Base-by-base conservation (phyloP, 2,113 vertebrate species). In the Callionymus lyra region DNA sequence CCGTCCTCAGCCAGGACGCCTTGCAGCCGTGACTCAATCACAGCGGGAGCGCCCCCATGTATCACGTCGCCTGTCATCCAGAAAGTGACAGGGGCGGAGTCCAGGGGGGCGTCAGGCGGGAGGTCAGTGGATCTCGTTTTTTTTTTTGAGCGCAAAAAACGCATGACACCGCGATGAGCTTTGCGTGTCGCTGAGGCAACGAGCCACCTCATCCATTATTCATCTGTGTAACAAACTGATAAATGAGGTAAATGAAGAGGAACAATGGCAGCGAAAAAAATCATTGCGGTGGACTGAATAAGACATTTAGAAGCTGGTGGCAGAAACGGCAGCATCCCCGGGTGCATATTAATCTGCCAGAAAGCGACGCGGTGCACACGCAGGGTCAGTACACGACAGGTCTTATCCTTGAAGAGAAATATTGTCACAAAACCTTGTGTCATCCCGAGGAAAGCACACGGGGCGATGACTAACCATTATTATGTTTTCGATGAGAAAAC, bases 151-250 rank as follows among this genome's bases (percentile, higher is more conserved):
- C 60, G 55, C 31, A 27, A 65, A 27, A 27, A 27, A 62, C 6
- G 31, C 55, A 34, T 36, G 56, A 63, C 55, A 56, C 50, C 53
- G 59, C 53, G 59, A 72, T 60, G 68, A 74, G 74, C 47, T 52
- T 50, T 46, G 63, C 60, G 18, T 72, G 72, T 69, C 62, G 53
- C 75, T 58, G 19, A 56, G 57, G 62, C 64, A 72, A 71, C 54
- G 16, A 69, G 57, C 47, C 6, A 33, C 50, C 56, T 82, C 72
- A 80, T 83, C 72, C 72, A 80, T 85, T 72, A 85, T 81, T 82
- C 70, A 83, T 66, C 50, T 42, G 49, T 49, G 59, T 53, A 73
- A 68, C 61, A 72, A 73, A 71, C 57, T 78, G 76, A 73, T 80
- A 78, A 80, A 84, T 56, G 62, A 71, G 68, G 64, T 75, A 71